Conservation (phyloP, 2,797 vertebrate genomes). For the Acanthurus leucopareius region DNA sequence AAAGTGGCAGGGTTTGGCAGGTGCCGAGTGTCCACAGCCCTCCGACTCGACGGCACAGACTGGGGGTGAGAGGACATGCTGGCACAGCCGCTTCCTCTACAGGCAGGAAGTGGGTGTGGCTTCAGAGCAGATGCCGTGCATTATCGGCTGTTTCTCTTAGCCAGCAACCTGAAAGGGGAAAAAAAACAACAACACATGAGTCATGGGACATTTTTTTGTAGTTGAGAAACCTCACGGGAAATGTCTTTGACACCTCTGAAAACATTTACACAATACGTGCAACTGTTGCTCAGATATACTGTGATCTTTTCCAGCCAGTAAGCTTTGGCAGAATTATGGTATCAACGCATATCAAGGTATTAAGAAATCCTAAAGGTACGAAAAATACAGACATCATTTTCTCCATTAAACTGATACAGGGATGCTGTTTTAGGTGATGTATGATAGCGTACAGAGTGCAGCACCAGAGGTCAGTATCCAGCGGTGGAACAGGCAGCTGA, state of each 20-base stretch:
- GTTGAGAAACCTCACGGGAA: not conserved
- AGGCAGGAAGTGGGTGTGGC: constrained; percentile 79
- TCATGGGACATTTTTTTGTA: not conserved
- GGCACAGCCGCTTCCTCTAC: constrained; percentile 86
- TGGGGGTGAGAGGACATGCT: constrained; percentile 88
- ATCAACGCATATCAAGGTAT: no score
- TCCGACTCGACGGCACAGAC: constrained; percentile 83
- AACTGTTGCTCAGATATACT: not conserved
- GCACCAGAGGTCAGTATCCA: no score
- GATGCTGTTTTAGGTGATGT: no score
- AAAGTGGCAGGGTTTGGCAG: constrained; percentile 81
- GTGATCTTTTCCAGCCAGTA: constrained; percentile 9
- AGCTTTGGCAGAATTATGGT: no score
- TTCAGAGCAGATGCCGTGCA: constrained; percentile 70
- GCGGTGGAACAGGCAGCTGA: no score
- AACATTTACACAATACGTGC: not conserved
- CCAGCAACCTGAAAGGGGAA: constrained; percentile 72
- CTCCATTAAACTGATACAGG: no score
- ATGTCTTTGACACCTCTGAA: not conserved
- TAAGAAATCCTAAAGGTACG: no score
- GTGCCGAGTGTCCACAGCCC: constrained; percentile 84
- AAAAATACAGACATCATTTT: no score
- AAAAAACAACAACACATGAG: not conserved
- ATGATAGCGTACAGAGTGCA: no score
- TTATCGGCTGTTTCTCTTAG: constrained; percentile 71